Evolutionary conservation across 1,140 invertebrate species (phyloP).

Genomic region (Littorina saxatilis): DNA sequence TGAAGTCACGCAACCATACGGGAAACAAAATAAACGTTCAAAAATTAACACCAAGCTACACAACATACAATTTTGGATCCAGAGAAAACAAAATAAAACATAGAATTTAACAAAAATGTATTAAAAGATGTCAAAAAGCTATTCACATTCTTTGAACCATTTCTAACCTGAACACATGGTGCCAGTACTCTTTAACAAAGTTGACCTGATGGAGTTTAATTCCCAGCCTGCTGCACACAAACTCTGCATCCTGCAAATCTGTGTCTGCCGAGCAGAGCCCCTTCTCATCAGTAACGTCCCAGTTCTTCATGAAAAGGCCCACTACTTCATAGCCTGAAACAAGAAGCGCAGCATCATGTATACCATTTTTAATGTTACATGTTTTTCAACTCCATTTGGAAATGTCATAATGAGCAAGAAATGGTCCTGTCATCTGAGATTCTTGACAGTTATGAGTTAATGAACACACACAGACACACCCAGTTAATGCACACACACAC

Average conservation of each 20-base stretch:
- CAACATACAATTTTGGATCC: too few species aligned
- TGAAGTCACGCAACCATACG: too few species aligned
- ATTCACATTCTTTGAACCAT: too few species aligned
- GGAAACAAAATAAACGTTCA: background rate
- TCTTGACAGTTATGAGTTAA: too few species aligned
- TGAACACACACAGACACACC: background rate
- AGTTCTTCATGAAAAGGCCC: conserved; percentile 96
- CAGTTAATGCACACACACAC: background rate
- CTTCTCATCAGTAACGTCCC: conserved; percentile 91
- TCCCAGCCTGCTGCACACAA: conserved; percentile 86
- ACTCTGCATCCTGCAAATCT: conserved; percentile 90
- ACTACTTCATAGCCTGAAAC: conserved; percentile 86
- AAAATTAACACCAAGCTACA: background rate
- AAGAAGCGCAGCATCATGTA: background rate
- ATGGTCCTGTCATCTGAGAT: too few species aligned
- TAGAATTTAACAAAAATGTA: background rate
- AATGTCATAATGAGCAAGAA: too few species aligned
- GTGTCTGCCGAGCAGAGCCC: conserved; percentile 87
- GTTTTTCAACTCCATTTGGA: too few species aligned
- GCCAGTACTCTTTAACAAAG: conserved; percentile 99
- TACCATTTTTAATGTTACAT: too few species aligned
- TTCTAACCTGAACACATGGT: conserved; percentile 95
- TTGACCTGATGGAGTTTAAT: conserved; percentile 85
- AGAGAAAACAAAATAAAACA: background rate
- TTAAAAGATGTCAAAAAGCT: too few species aligned